Evolutionary conservation across 30 jellyfish, hydroid and myxozoan genomes (phyloP).

Genomic region (Turritopsis dohrnii): DNA sequence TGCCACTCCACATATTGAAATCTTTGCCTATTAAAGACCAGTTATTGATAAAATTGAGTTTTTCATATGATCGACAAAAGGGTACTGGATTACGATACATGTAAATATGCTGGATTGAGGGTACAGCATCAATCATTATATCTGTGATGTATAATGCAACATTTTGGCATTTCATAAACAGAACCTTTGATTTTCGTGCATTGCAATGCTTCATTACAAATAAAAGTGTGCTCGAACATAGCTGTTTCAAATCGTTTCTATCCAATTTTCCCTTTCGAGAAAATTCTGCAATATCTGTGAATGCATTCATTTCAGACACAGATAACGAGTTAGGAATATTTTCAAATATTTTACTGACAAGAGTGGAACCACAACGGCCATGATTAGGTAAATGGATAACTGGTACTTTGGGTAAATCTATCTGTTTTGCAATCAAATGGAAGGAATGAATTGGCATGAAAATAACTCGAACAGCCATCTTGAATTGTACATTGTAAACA

Average conservation of each 20-base stretch:
- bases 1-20: background rate
- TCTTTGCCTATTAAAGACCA: background rate
- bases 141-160: conserved; percentile 5
- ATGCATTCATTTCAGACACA: background rate
- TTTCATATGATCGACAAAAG: background rate
- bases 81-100: conserved; percentile 6
- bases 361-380: conserved; percentile 26
- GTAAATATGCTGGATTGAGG: conserved; percentile 5
- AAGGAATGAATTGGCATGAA: conserved; percentile 10
- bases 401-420: background rate
- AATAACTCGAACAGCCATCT: background rate
- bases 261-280: background rate
- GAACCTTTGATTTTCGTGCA: background rate
- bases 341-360: background rate
- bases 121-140: background rate
- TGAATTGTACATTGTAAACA: background rate
- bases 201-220: background rate
- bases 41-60: background rate
- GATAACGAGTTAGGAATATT: conserved; percentile 1
- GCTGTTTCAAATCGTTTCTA: background rate
- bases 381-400: conserved; percentile 10
- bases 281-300: conserved; percentile 14
- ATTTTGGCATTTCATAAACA: conserved; percentile 2
- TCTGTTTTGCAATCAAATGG: background rate
- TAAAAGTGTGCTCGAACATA: background rate